These are phyloP conservation scores for Cataglyphis altisquamis DNA, from an alignment of 2,888 invertebrate species.

Conservation along the genomic window DNA sequence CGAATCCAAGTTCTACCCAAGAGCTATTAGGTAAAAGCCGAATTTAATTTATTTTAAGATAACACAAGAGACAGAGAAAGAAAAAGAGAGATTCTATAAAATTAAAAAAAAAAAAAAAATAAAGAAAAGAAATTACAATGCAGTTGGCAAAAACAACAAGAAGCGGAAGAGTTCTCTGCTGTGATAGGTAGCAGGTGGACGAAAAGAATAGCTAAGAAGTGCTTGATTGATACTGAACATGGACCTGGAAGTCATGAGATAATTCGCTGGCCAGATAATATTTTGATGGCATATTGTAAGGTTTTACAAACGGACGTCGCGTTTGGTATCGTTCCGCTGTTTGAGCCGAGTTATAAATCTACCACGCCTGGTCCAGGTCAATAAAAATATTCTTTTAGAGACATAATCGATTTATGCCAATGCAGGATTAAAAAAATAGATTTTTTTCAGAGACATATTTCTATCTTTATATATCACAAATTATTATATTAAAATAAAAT, in stretches of 20 bases:
- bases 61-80: neutral
- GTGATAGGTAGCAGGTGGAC: slow-evolving; percentile 51
- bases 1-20: slow-evolving; percentile 2
- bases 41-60: neutral
- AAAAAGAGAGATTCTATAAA: too few relatives aligned
- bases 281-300: slow-evolving; percentile 40
- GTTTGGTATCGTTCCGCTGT: slow-evolving; percentile 66
- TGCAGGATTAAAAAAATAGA: neutral
- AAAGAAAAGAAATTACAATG: neutral
- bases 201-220: slow-evolving; percentile 25
- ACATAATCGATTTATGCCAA: neutral
- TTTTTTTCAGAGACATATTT: neutral
- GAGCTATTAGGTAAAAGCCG: slow-evolving; percentile 51
- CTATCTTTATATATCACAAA: neutral
- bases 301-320: slow-evolving; percentile 42
- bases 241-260: slow-evolving; percentile 73
- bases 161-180: slow-evolving; percentile 62
- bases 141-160: slow-evolving; percentile 70
- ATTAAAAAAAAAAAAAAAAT: neutral
- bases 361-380: slow-evolving; percentile 72
- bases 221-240: slow-evolving; percentile 41
- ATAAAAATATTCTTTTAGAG: neutral
- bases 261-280: slow-evolving; percentile 69
- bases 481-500: neutral
- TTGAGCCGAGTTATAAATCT: slow-evolving; percentile 27